phyloP scores from a whole-genome alignment of 1,140 invertebrate species.

The Polyergus mexicanus region DNA sequence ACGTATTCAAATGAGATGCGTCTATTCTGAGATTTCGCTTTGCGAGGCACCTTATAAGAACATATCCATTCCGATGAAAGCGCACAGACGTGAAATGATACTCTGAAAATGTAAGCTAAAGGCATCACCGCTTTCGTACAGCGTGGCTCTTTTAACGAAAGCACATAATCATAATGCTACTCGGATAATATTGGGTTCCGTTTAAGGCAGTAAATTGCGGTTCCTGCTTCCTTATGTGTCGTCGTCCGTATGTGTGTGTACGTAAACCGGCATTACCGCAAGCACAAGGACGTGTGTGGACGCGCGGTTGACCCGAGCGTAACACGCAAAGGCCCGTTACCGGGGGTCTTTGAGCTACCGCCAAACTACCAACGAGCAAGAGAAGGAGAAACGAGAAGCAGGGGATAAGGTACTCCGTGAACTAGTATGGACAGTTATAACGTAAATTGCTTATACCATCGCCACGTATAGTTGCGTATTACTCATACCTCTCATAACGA shows the following conservation, averaged over 20 bases:
- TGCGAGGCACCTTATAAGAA: constrained; percentile 28
- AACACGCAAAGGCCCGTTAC: constrained; percentile 54
- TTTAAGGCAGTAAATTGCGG: constrained; percentile 60
- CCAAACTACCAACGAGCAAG: constrained; percentile 32
- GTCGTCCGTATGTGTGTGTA: constrained; percentile 20
- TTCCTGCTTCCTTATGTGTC: constrained; percentile 53
- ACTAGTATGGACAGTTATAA: constrained; percentile 48
- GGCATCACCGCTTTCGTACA: neutral
- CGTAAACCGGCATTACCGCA: constrained; percentile 49
- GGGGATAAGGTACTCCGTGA: constrained; percentile 13
- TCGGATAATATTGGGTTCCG: constrained; percentile 22
- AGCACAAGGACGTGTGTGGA: constrained; percentile 40
- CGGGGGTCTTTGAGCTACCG: constrained; percentile 37
- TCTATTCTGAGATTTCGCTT: constrained; percentile 15
- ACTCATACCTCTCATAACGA: constrained; percentile 23
- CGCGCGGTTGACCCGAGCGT: constrained; percentile 47
- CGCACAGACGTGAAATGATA: neutral
- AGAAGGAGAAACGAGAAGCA: neutral
- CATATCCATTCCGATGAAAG: neutral
- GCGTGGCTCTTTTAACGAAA: constrained; percentile 2
- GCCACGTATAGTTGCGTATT: constrained; percentile 1
- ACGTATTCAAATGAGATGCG: constrained; percentile 9
- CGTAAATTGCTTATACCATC: constrained; percentile 21
- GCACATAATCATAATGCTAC: constrained; percentile 51
- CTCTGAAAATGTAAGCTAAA: neutral